These are phyloP conservation scores for Drosophila saltans DNA, from an alignment of 1,140 invertebrate genomes.

Conservation along the genomic window DNA sequence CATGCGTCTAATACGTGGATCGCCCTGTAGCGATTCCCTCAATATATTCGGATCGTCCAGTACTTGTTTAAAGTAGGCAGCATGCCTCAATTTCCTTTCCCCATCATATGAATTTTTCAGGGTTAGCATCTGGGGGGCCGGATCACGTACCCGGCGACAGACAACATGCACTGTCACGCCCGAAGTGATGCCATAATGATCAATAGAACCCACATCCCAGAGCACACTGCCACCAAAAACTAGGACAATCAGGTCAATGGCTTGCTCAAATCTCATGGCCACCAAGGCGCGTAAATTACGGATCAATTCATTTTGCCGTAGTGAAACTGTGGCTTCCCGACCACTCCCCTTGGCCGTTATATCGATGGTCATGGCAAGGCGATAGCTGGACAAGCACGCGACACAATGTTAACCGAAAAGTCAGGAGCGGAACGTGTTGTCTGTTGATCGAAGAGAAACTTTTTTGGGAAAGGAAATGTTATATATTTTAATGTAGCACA, in stretches of 20 bases:
- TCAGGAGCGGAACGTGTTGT: slow-evolving; percentile 4
- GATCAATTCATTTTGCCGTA: slow-evolving; percentile 58
- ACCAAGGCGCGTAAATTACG: slow-evolving; percentile 56
- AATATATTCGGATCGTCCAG: slow-evolving; percentile 27
- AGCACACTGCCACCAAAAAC: slow-evolving; percentile 59
- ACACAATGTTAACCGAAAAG: not conserved
- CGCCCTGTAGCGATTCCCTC: slow-evolving; percentile 33
- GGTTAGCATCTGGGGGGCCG: not conserved
- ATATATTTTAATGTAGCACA: not conserved
- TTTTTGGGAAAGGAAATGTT: not conserved
- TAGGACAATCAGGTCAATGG: slow-evolving; percentile 45
- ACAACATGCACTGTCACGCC: slow-evolving; percentile 63
- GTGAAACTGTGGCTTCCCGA: slow-evolving; percentile 36
- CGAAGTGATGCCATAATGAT: slow-evolving; percentile 51
- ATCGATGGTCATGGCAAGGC: slow-evolving; percentile 34
- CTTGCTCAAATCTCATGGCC: slow-evolving; percentile 56
- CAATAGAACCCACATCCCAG: slow-evolving; percentile 57
- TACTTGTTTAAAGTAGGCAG: slow-evolving; percentile 14
- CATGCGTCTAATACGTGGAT: slow-evolving; percentile 31
- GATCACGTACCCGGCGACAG: slow-evolving; percentile 16
- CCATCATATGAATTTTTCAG: not conserved
- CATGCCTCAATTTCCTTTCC: not conserved
- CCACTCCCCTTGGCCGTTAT: slow-evolving; percentile 52
- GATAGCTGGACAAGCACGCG: not conserved
- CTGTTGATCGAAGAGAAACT: not conserved